Base-by-base conservation (phyloP, 2,113 vertebrate species). In the Phrynocephalus versicolor region DNA sequence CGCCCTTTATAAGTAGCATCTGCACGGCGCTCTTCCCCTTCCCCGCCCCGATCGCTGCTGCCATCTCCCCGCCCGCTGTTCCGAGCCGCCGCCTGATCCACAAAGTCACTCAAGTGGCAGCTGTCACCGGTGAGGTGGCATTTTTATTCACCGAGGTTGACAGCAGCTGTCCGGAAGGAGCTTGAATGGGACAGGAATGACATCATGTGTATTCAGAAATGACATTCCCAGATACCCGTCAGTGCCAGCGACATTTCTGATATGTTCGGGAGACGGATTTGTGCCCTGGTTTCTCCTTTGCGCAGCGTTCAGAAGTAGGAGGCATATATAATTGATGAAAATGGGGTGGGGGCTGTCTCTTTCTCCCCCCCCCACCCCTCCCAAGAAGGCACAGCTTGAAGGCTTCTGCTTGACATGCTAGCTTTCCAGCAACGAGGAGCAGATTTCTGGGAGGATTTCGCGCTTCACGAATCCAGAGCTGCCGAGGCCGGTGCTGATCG, bases 171-270 rank as follows among this genome's bases (percentile, higher is more conserved):
- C 98, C 97, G 95, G 93, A 94, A 95, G 94, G 97, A 97, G 96
- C 95, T 96, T 97, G 97, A 97, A 97, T 96, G 95, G 96, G 96
- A 97, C 96, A 95, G 97, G 97, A 98, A 97, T 98, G 98, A 98
- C 97, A 98, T 97, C 96, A 97, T 98, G 98, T 98, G 98, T 98
- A 98, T 98, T 98, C 97, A 94, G 94, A 95, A 96, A 97, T 98
- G 97, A 98, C 97, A 97, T 96, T 96, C 94, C 93, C 93, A 96
- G 96, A 96, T 92, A 92, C 92, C 96, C 96, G 97, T 98, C 96
- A 96, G 96, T 98, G 97, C 98, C 97, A 96, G 96, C 96, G 96
- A 95, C 95, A 96, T 97, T 97, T 79, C 97, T 96, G 96, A 97
- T 97, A 97, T 95, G 97, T 96, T 96, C 92, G 80, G 94, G 94